Base-by-base conservation (phyloP, 2,888 invertebrate genomes). In the Micoletzkya japonica region DNA sequence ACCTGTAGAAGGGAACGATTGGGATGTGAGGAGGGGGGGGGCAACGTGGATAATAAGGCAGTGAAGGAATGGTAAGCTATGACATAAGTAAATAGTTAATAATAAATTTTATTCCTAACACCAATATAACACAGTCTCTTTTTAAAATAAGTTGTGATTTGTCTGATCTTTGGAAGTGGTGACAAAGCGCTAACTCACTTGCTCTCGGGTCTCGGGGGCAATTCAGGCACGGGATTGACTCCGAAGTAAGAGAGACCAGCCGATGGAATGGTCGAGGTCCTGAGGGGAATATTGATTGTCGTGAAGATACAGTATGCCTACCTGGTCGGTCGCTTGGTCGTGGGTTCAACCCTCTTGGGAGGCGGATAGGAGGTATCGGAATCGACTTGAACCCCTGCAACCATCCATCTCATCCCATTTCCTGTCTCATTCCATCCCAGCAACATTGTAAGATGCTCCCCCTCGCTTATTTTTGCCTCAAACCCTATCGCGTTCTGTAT, bases 141-240 rank as follows among this genome's bases (percentile, higher is more conserved):
- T n/a, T n/a, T n/a, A n/a, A n/a, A n/a, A n/a, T n/a, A n/a, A n/a
- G n/a, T n/a, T n/a, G n/a, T n/a, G n/a, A n/a, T n/a, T n/a, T n/a
- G n/a, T n/a, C n/a, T n/a, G n/a, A n/a, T n/a, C n/a, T n/a, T n/a
- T n/a, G n/a, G n/a, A n/a, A n/a, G n/a, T n/a, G n/a, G n/a, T n/a
- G n/a, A n/a, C n/a, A n/a, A n/a, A n/a, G n/a, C 24, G 6, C 14
- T 52, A 28, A 14, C 64, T 54, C 36, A 66, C 64, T 66, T 66
- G 64, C 64, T 66, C 54, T 66, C 64, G 28, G 52, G 54, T 54
- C 64, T 52, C 14, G 64, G 64, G 17, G 64, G 64, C 34, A 66
- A 20, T n/a, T 66, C 64, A 4, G 64, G 64, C 7, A 54, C 37
- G 37, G 52, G 36, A 7, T 66, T 66, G 28, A 66, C 54, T 50